Conservation (phyloP, 2,797 vertebrate genomes). For the Hapalemur alaotrensis region DNA sequence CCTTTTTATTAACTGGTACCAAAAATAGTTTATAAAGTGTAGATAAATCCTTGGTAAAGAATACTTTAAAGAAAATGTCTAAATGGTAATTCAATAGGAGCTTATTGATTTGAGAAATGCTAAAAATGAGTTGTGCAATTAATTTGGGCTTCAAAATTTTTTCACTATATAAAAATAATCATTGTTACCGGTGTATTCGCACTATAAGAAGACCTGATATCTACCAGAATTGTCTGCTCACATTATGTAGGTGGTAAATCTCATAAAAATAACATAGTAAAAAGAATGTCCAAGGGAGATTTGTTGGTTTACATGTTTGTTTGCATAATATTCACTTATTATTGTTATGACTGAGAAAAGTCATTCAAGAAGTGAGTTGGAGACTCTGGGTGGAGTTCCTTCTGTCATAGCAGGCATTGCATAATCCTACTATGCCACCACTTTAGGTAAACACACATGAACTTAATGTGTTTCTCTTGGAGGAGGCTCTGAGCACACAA, state of each 20-base stretch:
- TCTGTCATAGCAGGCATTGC: rapidly evolving
- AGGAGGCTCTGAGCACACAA: neutral
- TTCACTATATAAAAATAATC: neutral
- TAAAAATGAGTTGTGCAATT: neutral
- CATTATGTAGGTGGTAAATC: neutral
- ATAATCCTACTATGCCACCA: rapidly evolving
- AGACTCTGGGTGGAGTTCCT: rapidly evolving
- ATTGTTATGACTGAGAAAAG: neutral
- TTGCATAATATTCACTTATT: neutral
- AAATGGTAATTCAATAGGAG: neutral
- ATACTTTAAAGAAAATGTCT: neutral
- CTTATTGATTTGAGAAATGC: neutral
- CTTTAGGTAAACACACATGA: rapidly evolving
- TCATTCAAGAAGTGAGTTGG: no score
- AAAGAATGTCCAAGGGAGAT: neutral
- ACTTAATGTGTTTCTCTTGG: neutral
- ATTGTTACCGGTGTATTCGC: neutral
- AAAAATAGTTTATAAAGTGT: neutral
- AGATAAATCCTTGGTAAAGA: neutral
- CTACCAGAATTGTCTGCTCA: neutral
- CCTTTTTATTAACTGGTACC: slow-evolving; percentile 27
- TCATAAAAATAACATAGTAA: neutral
- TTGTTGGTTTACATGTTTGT: neutral
- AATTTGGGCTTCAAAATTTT: neutral
- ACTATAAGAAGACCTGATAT: neutral